Conservation (phyloP, 2,888 invertebrate species). For the Eurytoma adleriae region DNA sequence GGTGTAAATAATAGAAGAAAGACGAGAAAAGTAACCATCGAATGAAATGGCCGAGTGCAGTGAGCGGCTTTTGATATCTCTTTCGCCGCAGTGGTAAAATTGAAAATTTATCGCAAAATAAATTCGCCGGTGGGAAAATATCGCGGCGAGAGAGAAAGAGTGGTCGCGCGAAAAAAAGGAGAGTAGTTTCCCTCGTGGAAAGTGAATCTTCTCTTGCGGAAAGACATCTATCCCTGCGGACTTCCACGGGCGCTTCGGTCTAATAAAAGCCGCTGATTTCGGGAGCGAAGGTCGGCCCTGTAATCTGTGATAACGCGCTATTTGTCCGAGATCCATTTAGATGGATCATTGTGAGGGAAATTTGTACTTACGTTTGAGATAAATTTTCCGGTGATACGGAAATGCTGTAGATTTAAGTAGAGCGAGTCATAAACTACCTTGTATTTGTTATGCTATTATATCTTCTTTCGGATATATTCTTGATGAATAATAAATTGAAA, state of each 20-base stretch:
- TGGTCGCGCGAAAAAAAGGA: not conserved
- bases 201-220: slow-evolving; percentile 35
- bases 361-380: too few relatives aligned
- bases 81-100: slow-evolving; percentile 1
- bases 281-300: not conserved
- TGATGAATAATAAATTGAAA: too few relatives aligned
- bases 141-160: slow-evolving; percentile 13
- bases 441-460: too few relatives aligned
- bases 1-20: too few relatives aligned
- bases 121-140: slow-evolving; percentile 14
- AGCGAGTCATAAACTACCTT: too few relatives aligned
- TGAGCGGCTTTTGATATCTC: too few relatives aligned
- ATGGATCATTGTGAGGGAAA: too few relatives aligned
- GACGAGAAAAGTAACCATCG: too few relatives aligned
- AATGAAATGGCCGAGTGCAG: too few relatives aligned
- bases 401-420: too few relatives aligned
- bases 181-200: slow-evolving; percentile 2
- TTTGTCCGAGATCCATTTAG: not conserved
- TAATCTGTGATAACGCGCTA: not conserved
- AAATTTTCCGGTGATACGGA: too few relatives aligned
- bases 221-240: slow-evolving; percentile 24
- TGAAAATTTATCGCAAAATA: slow-evolving; percentile 29
- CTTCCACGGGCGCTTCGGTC: slow-evolving; percentile 1
- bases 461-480: too few relatives aligned
- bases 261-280: slow-evolving; percentile 26